Conservation (phyloP, 1,140 invertebrate species). For the Drosophila grimshawi region DNA sequence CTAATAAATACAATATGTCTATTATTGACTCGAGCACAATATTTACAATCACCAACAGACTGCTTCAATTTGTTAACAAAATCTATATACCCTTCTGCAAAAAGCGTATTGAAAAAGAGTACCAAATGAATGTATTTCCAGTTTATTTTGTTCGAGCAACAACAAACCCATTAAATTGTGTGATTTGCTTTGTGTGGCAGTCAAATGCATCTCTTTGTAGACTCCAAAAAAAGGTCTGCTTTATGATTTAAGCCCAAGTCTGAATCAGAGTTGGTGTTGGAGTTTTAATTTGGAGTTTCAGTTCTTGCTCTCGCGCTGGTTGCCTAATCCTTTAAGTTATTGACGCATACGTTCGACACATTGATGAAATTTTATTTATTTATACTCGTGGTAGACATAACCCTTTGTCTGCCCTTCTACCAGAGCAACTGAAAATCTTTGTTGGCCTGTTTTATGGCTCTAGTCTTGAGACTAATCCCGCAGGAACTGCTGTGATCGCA, state of each 20-base stretch:
- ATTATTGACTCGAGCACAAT: no score
- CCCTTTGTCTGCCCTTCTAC: conserved; percentile 47
- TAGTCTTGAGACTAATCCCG: conserved; percentile 61
- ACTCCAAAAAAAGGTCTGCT: conserved; percentile 31
- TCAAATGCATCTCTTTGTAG: conserved; percentile 60
- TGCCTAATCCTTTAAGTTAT: conserved; percentile 80
- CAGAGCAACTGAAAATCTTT: not conserved
- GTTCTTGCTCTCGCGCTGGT: conserved; percentile 3
- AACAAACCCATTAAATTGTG: conserved; percentile 74
- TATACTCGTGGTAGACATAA: conserved; percentile 54
- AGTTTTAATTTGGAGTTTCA: conserved; percentile 15
- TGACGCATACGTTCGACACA: conserved; percentile 63
- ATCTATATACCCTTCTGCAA: no score
- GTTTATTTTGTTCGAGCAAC: conserved; percentile 25
- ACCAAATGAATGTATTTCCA: not conserved
- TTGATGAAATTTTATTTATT: conserved; percentile 83
- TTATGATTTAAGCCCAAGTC: conserved; percentile 73
- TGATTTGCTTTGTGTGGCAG: conserved; percentile 79
- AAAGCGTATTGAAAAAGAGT: not conserved
- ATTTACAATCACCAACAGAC: no score
- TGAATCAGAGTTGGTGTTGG: not conserved
- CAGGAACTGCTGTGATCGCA: conserved; percentile 43
- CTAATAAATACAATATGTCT: no score
- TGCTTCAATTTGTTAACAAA: no score
- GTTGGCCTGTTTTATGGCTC: conserved; percentile 59